These are phyloP conservation scores for Limnodromus scolopaceus DNA, from an alignment of 2,797 vertebrate genomes.

Conservation along the genomic window DNA sequence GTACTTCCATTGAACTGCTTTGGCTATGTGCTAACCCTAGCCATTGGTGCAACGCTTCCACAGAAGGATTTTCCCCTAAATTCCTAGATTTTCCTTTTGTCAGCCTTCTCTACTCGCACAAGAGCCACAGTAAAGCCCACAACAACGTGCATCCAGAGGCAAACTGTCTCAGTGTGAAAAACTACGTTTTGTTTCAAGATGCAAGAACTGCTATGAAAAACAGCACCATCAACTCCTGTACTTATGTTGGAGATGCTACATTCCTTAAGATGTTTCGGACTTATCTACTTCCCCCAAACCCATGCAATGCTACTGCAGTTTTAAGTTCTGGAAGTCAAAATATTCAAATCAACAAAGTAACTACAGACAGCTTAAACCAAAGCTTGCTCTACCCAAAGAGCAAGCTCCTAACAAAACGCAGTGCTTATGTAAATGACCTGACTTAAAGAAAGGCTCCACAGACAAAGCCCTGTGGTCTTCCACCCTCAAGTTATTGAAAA, in stretches of 20 bases:
- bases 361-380: background rate
- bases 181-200: background rate
- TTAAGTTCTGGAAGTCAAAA: background rate
- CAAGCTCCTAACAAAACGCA: background rate
- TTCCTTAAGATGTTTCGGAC: background rate
- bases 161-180: background rate
- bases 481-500: background rate
- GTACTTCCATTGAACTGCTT: background rate
- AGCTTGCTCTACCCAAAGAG: background rate
- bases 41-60: background rate
- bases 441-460: background rate
- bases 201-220: background rate
- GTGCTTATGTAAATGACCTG: background rate
- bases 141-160: background rate
- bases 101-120: accelerated
- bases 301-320: background rate
- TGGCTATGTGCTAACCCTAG: background rate
- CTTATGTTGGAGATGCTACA: background rate
- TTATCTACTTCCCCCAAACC: background rate
- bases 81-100: background rate
- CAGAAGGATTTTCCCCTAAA: background rate
- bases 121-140: background rate
- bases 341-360: background rate
- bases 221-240: background rate
- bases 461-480: background rate